These are phyloP conservation scores for Ashinkailepas kermadecensis DNA, from an alignment of 2,888 invertebrate species.

Conservation along the genomic window DNA sequence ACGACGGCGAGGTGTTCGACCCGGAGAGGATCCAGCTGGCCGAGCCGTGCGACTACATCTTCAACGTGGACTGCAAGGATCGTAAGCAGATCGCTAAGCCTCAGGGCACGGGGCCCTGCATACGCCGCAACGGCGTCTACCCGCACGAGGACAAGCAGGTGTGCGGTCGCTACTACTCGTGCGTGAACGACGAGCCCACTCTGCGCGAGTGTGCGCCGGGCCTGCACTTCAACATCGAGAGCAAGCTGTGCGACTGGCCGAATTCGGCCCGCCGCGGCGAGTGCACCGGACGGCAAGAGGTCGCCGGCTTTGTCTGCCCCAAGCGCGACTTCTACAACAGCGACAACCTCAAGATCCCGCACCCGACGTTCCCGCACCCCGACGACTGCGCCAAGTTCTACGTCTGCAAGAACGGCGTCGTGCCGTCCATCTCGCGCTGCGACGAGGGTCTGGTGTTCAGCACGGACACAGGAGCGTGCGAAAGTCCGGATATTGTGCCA, in stretches of 20 bases:
- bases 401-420: slow-evolving; percentile 78
- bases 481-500: slow-evolving; percentile 29
- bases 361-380: slow-evolving; percentile 78
- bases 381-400: slow-evolving; percentile 86
- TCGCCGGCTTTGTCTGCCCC: slow-evolving; percentile 65
- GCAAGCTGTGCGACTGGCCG: slow-evolving; percentile 33
- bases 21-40: slow-evolving; percentile 25
- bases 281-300: slow-evolving; percentile 23
- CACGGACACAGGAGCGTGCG: slow-evolving; percentile 68
- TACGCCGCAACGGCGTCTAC: slow-evolving; percentile 77
- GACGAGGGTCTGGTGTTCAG: slow-evolving; percentile 84
- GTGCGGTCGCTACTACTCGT: slow-evolving; percentile 53
- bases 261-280: slow-evolving; percentile 27
- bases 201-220: slow-evolving; percentile 28
- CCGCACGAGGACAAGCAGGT: slow-evolving; percentile 66
- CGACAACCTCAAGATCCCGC: slow-evolving; percentile 55
- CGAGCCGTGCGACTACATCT: slow-evolving; percentile 35
- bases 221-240: slow-evolving; percentile 32
- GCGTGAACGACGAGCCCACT: slow-evolving; percentile 29
- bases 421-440: slow-evolving; percentile 81
- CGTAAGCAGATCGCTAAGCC: slow-evolving; percentile 33
- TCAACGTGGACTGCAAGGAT: slow-evolving; percentile 32
- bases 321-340: slow-evolving; percentile 59
- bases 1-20: slow-evolving; percentile 36
- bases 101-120: slow-evolving; percentile 48